Percentiles rank a stretch among this genome's conserved stretches.
phyloP scores from a whole-genome alignment of 2,113 vertebrate species.

The Caracal caracal region DNA sequence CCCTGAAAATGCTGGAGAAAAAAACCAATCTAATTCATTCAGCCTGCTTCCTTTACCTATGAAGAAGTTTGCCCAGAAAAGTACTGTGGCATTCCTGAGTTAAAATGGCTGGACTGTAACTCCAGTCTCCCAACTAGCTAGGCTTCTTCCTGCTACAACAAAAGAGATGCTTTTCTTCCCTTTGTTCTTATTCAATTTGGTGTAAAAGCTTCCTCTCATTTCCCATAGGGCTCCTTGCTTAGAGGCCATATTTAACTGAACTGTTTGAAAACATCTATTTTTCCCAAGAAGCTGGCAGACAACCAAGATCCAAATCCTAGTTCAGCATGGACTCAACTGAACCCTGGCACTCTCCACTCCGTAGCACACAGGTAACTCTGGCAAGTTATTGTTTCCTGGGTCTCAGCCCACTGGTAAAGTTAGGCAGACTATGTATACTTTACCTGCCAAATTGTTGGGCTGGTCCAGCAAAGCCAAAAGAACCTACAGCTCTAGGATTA shows the following conservation, averaged over 20 bases:
- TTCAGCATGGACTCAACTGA: background rate
- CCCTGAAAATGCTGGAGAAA: background rate
- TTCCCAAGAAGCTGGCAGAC: background rate
- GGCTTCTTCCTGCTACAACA: background rate
- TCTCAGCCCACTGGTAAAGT: background rate
- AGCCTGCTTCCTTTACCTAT: background rate
- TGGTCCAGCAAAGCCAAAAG: background rate
- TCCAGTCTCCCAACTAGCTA: background rate
- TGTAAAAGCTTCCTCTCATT: constrained; percentile 44
- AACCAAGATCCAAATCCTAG: constrained; percentile 9
- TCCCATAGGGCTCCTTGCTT: background rate
- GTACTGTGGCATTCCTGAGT: background rate
- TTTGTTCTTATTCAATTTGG: constrained; percentile 26
- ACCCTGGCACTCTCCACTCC: background rate
- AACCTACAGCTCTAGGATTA: background rate
- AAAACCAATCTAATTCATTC: background rate
- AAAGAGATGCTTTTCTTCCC: background rate
- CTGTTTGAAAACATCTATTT: constrained; percentile 33
- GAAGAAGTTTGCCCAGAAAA: background rate
- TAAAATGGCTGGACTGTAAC: background rate
- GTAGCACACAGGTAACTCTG: background rate
- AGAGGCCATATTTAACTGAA: constrained; percentile 3
- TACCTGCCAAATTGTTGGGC: background rate
- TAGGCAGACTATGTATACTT: background rate
- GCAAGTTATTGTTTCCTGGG: background rate